Conservation (phyloP, 2,797 vertebrate species). For the Acanthurus leucopareius region DNA sequence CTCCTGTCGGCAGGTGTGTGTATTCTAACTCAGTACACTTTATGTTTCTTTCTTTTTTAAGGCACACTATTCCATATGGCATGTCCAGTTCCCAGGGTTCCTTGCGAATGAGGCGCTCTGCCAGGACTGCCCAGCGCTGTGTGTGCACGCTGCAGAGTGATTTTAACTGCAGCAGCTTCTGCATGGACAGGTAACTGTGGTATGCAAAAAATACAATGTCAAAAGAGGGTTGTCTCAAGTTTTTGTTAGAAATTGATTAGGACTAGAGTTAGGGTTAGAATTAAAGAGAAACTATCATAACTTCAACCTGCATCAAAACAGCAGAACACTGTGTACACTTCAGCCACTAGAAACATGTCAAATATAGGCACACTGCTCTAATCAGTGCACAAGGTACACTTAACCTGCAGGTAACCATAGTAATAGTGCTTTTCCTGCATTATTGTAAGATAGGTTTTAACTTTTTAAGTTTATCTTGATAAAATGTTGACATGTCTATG, state of each 20-base stretch:
- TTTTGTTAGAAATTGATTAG: neutral
- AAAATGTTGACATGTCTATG: too few relatives aligned
- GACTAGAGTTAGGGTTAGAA: neutral
- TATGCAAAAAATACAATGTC: neutral
- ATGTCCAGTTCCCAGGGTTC: constrained; percentile 89
- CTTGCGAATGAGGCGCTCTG: constrained; percentile 85
- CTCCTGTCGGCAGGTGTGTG: too few relatives aligned
- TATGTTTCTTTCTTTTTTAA: constrained; percentile 66
- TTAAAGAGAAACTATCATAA: neutral
- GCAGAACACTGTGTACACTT: neutral
- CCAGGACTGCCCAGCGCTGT: constrained; percentile 68
- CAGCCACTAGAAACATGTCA: too few relatives aligned
- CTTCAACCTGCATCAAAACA: neutral
- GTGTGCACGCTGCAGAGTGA: constrained; percentile 66
- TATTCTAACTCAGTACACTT: neutral
- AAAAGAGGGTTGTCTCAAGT: neutral
- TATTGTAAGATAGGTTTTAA: too few relatives aligned
- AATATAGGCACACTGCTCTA: too few relatives aligned
- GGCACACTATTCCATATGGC: constrained; percentile 93
- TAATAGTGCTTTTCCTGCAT: too few relatives aligned
- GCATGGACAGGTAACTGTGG: constrained; percentile 73
- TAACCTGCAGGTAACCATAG: too few relatives aligned
- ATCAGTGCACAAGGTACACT: too few relatives aligned
- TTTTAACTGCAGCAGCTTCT: constrained; percentile 77
- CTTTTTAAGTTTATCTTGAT: too few relatives aligned